Conservation (phyloP, 2,113 vertebrate genomes). For the Vimba vimba region DNA sequence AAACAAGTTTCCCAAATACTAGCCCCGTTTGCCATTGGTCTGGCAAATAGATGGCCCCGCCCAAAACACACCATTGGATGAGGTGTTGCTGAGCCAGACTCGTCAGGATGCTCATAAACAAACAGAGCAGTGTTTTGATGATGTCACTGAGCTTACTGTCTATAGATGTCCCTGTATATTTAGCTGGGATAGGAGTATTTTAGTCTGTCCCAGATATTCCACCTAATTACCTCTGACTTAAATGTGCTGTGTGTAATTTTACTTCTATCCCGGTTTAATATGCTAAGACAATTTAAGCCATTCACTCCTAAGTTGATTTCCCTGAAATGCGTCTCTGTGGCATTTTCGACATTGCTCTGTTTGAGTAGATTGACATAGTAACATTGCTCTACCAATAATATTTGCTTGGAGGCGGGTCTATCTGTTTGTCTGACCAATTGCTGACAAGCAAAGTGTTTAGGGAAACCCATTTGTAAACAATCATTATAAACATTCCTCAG, state of each 20-base stretch:
- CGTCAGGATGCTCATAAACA: background rate
- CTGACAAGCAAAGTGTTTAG: background rate
- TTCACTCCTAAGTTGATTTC: no score
- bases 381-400: background rate
- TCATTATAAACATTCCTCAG: background rate
- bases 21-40: no score
- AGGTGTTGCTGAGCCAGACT: no score
- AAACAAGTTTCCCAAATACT: no score
- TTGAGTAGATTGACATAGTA: background rate
- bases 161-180: background rate
- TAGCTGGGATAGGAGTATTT: background rate
- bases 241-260: background rate
- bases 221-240: background rate
- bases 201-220: background rate
- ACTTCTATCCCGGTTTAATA: background rate
- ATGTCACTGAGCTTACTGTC: background rate
- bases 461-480: background rate
- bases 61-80: no score
- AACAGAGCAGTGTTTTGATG: background rate
- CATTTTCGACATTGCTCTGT: background rate
- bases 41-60: no score
- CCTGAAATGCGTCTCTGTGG: no score
- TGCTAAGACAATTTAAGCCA: no score
- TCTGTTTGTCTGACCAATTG: background rate
- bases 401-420: background rate